A percentile compares a stretch with the other conserved stretches of the same genome.
phyloP scores from a whole-genome alignment of 2,797 vertebrate species.

The Phoebastria nigripes region DNA sequence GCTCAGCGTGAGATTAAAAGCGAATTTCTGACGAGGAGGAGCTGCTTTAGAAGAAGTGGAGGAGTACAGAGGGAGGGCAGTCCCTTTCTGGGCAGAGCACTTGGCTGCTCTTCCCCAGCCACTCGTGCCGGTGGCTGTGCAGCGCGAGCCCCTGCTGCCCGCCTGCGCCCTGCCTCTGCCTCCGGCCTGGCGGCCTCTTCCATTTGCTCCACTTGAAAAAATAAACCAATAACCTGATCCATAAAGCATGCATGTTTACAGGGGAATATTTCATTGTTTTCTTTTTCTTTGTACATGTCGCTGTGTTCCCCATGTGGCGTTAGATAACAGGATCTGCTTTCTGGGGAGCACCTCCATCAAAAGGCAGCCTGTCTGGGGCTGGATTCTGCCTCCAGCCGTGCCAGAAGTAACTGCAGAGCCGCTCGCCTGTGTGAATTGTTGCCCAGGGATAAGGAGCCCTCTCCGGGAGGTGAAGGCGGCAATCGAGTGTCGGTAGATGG shows the following conservation, averaged over 20 bases:
- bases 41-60: not conserved
- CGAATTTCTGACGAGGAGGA: not conserved
- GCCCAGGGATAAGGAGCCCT: not conserved
- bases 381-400: not conserved
- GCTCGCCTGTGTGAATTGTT: not conserved
- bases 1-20: not conserved
- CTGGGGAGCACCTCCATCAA: not conserved
- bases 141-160: not conserved
- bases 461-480: not conserved
- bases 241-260: not conserved
- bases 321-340: not conserved
- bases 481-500: fast-evolving
- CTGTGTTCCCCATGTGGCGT: not conserved
- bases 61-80: not conserved
- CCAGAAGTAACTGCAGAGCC: not conserved
- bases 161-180: no score
- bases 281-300: not conserved
- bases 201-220: not conserved
- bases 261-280: not conserved
- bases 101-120: not conserved
- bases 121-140: not conserved
- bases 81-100: not conserved
- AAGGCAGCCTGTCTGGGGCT: not conserved
- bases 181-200: not conserved
- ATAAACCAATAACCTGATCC: not conserved